Evolutionary conservation across 1,140 invertebrate genomes (phyloP).

Genomic region (Odontomachus brunneus): DNA sequence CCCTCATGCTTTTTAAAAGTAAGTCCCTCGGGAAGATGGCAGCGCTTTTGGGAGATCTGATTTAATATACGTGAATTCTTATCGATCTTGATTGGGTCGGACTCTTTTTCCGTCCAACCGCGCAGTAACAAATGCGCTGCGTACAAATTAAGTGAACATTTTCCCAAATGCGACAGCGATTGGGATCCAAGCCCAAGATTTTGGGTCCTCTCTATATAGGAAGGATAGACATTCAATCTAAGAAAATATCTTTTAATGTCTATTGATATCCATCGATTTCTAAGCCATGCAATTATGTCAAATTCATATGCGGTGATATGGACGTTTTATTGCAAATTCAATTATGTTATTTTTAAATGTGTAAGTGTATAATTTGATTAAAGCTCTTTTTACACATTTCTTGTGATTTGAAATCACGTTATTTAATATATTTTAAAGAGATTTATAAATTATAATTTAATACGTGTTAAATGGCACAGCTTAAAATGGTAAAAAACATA

Average conservation of each 20-base stretch:
- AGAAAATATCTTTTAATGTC: conserved; percentile 8
- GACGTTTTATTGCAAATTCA: no score
- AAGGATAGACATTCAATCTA: background rate
- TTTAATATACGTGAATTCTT: background rate
- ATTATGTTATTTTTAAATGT: no score
- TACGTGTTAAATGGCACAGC: no score
- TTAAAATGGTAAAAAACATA: no score
- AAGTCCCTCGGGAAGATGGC: background rate
- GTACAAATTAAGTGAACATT: conserved; percentile 3
- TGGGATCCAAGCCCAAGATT: background rate
- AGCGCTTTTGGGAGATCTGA: conserved; percentile 17
- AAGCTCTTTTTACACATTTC: no score
- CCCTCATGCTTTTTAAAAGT: conserved; percentile 34
- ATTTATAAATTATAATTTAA: no score
- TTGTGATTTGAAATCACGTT: no score
- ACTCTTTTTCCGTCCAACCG: background rate
- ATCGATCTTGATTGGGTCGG: background rate
- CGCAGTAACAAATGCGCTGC: background rate
- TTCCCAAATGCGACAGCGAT: background rate
- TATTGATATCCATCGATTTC: background rate
- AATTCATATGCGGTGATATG: no score
- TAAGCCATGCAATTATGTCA: background rate
- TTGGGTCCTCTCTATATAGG: no score
- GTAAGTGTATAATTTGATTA: no score
- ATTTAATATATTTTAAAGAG: no score